These are phyloP conservation scores for Aeoliscus strigatus DNA, from an alignment of 2,797 vertebrate genomes.

Conservation along the genomic window DNA sequence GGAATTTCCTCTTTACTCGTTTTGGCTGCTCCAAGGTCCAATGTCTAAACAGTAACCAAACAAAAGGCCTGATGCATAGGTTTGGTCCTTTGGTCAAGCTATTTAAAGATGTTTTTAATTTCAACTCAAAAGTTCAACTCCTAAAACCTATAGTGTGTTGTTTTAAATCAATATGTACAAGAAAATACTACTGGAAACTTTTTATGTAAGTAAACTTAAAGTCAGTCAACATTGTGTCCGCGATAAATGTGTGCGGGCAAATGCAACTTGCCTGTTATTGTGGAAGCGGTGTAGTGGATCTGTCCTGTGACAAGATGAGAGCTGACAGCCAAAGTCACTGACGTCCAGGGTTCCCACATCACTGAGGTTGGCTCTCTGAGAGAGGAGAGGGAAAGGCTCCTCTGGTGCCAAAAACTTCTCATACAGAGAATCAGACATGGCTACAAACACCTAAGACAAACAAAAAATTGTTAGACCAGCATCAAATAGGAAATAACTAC, in stretches of 20 bases:
- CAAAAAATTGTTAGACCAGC: background rate
- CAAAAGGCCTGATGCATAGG: no score
- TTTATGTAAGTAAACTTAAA: no score
- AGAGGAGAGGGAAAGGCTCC: slow-evolving; percentile 88
- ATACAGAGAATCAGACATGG: slow-evolving; percentile 84
- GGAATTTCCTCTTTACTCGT: no score
- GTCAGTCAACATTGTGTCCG: background rate
- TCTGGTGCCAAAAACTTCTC: slow-evolving; percentile 95
- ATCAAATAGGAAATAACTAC: background rate
- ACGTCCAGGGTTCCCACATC: slow-evolving; percentile 90
- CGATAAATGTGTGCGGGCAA: background rate
- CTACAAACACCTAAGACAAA: slow-evolving; percentile 16
- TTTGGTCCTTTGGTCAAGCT: no score
- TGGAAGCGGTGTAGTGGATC: slow-evolving; percentile 93
- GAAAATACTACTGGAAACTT: no score
- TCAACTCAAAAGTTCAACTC: no score
- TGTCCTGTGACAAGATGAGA: slow-evolving; percentile 94
- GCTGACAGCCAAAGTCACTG: slow-evolving; percentile 93
- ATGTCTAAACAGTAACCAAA: no score
- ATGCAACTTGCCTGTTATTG: slow-evolving; percentile 81
- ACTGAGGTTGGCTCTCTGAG: slow-evolving; percentile 84
- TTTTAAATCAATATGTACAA: no score
- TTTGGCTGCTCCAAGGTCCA: no score
- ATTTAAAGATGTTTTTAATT: no score
- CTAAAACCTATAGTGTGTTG: no score